phyloP scores from a whole-genome alignment of 2,113 vertebrate species.

The Scortum barcoo region DNA sequence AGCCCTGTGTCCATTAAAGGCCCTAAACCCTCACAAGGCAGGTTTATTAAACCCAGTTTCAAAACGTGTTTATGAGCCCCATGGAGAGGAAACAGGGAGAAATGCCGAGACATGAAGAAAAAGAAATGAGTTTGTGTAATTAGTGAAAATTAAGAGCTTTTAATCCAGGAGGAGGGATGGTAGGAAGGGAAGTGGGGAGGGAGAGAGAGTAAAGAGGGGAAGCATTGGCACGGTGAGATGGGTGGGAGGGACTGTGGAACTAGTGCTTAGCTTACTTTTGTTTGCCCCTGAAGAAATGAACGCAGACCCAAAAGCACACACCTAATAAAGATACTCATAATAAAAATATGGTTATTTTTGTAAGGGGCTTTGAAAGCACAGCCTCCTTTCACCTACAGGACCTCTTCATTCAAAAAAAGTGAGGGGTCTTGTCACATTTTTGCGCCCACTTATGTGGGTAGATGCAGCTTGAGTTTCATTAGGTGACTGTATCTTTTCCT shows the following conservation, averaged over 20 bases:
- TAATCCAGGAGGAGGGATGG: conserved; percentile 80
- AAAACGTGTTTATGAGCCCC: conserved; percentile 82
- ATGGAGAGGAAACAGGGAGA: conserved; percentile 77
- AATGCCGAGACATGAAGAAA: conserved; percentile 84
- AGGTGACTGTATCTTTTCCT: not conserved
- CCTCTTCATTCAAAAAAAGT: conserved; percentile 38
- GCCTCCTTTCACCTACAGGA: conserved; percentile 51
- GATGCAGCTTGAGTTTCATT: conserved; percentile 25
- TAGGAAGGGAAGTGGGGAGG: conserved; percentile 37
- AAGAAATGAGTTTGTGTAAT: conserved; percentile 86
- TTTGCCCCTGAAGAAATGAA: conserved; percentile 82
- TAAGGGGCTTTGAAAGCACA: conserved; percentile 62
- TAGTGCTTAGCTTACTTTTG: conserved; percentile 75
- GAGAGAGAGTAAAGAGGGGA: conserved; percentile 54
- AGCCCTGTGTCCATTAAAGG: conserved; percentile 85
- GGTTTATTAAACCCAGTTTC: conserved; percentile 84
- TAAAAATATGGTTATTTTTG: conserved; percentile 80
- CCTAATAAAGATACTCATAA: conserved; percentile 85
- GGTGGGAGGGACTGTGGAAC: conserved; percentile 73
- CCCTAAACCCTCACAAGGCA: conserved; percentile 81
- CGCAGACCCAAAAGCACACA: conserved; percentile 81
- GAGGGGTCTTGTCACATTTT: conserved; percentile 38
- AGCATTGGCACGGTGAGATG: conserved; percentile 68
- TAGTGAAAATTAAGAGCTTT: conserved; percentile 87
- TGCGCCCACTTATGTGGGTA: not conserved